phyloP scores from a whole-genome alignment of 2,888 invertebrate genomes.

The Bellardia pandia region DNA sequence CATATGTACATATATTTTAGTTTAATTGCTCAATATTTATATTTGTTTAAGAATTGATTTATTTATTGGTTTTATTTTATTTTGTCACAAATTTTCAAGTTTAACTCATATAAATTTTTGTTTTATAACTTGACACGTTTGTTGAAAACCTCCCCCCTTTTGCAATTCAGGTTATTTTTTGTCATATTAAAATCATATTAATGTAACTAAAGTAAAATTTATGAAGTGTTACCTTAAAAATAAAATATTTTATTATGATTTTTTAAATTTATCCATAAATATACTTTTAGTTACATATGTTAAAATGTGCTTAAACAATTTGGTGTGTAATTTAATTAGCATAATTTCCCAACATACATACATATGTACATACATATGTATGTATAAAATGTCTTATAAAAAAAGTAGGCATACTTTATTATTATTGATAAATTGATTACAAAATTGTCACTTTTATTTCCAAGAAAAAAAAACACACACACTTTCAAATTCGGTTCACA shows the following conservation, averaged over 20 bases:
- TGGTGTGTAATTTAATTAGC: slow-evolving; percentile 55
- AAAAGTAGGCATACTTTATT: neutral
- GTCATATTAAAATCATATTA: slow-evolving; percentile 11
- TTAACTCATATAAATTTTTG: too few relatives aligned
- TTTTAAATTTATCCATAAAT: slow-evolving; percentile 17
- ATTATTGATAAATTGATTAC: slow-evolving; percentile 59
- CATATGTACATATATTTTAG: too few relatives aligned
- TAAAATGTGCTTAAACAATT: slow-evolving; percentile 8
- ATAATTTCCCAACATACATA: slow-evolving; percentile 60
- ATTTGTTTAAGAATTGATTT: neutral
- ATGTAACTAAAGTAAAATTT: neutral
- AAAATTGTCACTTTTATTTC: slow-evolving; percentile 44
- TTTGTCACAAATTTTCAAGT: too few relatives aligned
- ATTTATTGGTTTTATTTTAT: neutral
- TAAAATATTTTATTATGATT: neutral
- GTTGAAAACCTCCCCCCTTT: neutral
- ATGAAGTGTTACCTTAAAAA: neutral
- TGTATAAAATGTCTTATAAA: slow-evolving; percentile 58
- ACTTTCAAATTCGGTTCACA: slow-evolving; percentile 34
- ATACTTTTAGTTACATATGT: too few relatives aligned
- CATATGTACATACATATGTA: too few relatives aligned
- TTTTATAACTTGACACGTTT: too few relatives aligned
- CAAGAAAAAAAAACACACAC: slow-evolving; percentile 11
- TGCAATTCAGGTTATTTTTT: neutral
- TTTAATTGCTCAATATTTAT: too few relatives aligned